Conservation (phyloP, 2,888 invertebrate genomes). For the Lepidocyrtoides sp. region DNA sequence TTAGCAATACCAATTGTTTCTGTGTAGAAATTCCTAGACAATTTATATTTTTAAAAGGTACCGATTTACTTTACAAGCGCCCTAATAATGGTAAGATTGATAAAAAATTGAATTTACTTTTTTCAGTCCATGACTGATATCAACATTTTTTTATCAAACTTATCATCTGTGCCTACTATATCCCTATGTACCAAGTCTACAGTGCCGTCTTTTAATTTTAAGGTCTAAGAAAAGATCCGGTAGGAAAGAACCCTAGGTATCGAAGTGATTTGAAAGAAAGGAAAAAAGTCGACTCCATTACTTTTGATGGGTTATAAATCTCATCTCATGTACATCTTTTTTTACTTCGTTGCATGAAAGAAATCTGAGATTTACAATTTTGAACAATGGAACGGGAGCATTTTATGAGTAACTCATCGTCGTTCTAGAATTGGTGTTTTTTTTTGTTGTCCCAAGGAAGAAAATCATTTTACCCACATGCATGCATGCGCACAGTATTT, state of each 20-base stretch:
- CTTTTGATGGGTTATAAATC: conserved; percentile 42
- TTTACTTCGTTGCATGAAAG: not conserved
- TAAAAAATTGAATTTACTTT: too few species aligned
- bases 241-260: not conserved
- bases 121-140: too few species aligned
- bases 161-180: too few species aligned
- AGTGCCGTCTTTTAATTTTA: too few species aligned
- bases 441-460: conserved; percentile 15
- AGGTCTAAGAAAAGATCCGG: not conserved
- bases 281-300: not conserved
- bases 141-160: too few species aligned
- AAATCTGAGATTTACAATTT: conserved; percentile 16
- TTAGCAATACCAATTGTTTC: too few species aligned
- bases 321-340: conserved; percentile 10
- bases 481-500: not conserved
- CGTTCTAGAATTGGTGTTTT: not conserved
- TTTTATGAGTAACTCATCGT: not conserved
- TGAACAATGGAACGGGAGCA: not conserved
- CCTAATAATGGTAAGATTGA: too few species aligned
- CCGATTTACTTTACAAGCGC: too few species aligned
- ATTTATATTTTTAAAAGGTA: too few species aligned
- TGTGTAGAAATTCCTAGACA: too few species aligned
- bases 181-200: too few species aligned
- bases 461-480: conserved; percentile 20
- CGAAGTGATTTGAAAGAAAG: not conserved